Base-by-base conservation (phyloP, 2,113 vertebrate species). In the Elgaria multicarinata region DNA sequence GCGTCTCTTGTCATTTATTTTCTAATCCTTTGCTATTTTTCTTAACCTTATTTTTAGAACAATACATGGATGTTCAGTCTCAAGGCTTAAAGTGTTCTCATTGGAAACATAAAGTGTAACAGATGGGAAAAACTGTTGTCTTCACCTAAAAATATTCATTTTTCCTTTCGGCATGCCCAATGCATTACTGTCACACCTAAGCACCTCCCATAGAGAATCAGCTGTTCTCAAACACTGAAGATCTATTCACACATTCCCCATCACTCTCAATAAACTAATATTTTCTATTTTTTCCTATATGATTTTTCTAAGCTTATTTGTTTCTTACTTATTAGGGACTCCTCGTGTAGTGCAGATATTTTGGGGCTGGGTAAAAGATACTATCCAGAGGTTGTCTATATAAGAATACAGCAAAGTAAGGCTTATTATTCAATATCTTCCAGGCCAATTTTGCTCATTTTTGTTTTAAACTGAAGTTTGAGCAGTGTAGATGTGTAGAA, bases 1-100 rank as follows among this genome's bases (percentile, higher is more conserved):
- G 88, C 58, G 90, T 31, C 92, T 87, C 82, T 62, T 94, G 91
- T 88, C 75, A 89, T 85, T 93, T 94, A 50, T 95, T 93, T 87
- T 91, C 71, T 64, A 90, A 85, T 84, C 85, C 78, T 89, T 53
- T 81, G 42, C 74, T 94, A 92, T 95, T 94, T 50, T 87, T 92
- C 83, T 79, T 91, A 91, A 93, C 53, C 31, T 89, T 93, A 93
- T 92, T 93, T 96, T 95, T 94, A 93, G 93, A 95, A 92, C 85
- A 95, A 93, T 87, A 28, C 86, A 93, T 64, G 69, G 86, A 87
- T 90, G 92, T 91, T 90, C 74, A 85, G 75, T 87, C 87, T 88
- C 28, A 80, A 28, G 89, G 90, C 89, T 92, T 92, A 90, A 95
- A 84, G 24, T 69, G 79, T 85, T 94, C 78, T 89, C 13, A 71